Evolutionary conservation across 2,113 vertebrate genomes (phyloP).

Genomic region (Marcusenius ussheri): DNA sequence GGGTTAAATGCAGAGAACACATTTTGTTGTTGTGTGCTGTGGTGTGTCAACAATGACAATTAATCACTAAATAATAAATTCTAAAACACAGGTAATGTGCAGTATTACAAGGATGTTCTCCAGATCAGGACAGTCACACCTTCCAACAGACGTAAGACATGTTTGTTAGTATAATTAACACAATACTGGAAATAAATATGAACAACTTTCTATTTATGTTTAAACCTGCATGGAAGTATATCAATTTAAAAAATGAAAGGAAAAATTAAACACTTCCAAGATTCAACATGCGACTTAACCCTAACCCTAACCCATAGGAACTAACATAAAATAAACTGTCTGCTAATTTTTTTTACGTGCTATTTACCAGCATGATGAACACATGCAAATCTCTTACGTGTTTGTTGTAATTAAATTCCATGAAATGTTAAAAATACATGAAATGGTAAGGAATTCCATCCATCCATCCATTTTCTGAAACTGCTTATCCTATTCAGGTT

Average conservation of each 20-base stretch:
- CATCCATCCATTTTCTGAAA: too few relatives aligned
- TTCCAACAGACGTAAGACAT: not conserved
- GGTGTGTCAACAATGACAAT: too few relatives aligned
- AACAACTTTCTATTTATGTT: not conserved
- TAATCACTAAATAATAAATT: too few relatives aligned
- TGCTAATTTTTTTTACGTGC: not conserved
- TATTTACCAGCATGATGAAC: not conserved
- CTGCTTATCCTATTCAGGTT: too few relatives aligned
- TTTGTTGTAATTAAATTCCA: not conserved
- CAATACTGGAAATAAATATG: not conserved
- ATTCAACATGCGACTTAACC: not conserved
- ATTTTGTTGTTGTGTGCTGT: too few relatives aligned
- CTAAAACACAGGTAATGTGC: not conserved
- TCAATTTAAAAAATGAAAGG: not conserved
- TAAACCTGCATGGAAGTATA: not conserved
- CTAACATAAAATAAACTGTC: not conserved
- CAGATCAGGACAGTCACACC: not conserved
- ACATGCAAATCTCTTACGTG: not conserved
- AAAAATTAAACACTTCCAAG: not conserved
- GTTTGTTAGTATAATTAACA: not conserved
- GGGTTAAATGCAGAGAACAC: too few relatives aligned
- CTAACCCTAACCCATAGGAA: not conserved
- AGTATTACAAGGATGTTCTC: not conserved
- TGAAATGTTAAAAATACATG: not conserved
- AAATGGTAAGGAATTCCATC: not conserved